Base-by-base conservation (phyloP, 2,113 vertebrate species). In the Pygoscelis adeliae region DNA sequence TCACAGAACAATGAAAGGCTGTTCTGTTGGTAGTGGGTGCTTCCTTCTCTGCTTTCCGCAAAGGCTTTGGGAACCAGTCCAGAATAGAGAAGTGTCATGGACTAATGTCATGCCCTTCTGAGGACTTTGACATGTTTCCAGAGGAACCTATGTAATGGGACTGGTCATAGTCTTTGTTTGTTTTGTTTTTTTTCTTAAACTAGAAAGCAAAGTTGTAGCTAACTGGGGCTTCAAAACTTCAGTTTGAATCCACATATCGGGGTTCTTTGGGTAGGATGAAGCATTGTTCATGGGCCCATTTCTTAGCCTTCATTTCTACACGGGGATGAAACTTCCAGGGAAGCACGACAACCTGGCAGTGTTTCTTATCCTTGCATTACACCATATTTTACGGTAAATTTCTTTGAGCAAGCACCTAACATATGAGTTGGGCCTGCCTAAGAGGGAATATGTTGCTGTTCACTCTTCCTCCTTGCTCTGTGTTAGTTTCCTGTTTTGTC, bases 361-460 rank as follows among this genome's bases (percentile, higher is more conserved):
- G 15, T 62, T 80, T 78, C 4, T 85, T 83, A 44, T 65, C 27
- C 30, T 91, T 81, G 13, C 13, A 34, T 80, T 29, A 82, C 19
- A 49, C 15, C 2, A 7, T 59, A 13, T 88, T 91, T 71, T 67
- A 62, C 40, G 40, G 15, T 44, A 61, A 77, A 76, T 47, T 81
- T 62, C 13, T 78, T 73, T 67, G 32, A 82, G 52, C 44, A 50
- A 73, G 11, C 42, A 77, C 13, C 5, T 38, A 92, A 86, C 15
- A 9, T 89, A 34, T 20, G 32, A 72, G 21, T 66, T 73, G 44
- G 87, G 38, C 71, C 92, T 97, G 87, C 94, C 74, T 96, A 81
- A 94, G 88, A 94, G 80, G 95, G 91, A 98, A 94, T 97, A 98
- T 93, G 89, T 97, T 96, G 77, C 87, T 97, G 78, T 95, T 96